Percentiles rank a stretch among this genome's conserved stretches.
These are phyloP conservation scores for Macrosteles quadrilineatus DNA, from an alignment of 1,140 invertebrate genomes.

Conservation along the genomic window DNA sequence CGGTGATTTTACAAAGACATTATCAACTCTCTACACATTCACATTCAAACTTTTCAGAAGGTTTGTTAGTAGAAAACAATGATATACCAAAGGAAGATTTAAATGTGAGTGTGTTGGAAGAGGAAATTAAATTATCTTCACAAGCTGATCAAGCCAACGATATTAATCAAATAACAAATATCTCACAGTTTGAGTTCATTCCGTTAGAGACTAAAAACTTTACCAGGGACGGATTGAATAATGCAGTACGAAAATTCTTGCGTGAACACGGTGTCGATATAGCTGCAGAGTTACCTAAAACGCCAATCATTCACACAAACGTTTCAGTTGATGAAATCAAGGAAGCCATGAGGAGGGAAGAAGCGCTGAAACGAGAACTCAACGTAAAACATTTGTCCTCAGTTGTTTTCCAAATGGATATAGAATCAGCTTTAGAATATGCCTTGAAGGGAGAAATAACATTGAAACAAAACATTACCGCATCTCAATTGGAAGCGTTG, in stretches of 20 bases:
- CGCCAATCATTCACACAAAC: constrained; percentile 11
- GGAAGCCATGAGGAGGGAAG: constrained; percentile 39
- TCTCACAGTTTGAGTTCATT: too few relatives aligned
- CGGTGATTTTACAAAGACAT: not conserved
- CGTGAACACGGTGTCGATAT: constrained; percentile 49
- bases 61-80: too few relatives aligned
- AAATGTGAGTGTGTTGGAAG: too few relatives aligned
- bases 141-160: too few relatives aligned
- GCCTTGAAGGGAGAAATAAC: constrained; percentile 80
- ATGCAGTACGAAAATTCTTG: constrained; percentile 53
- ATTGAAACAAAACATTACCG: constrained; percentile 64
- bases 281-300: constrained; percentile 29
- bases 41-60: too few relatives aligned
- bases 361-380: constrained; percentile 43
- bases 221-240: constrained; percentile 37
- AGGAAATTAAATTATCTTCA: too few relatives aligned
- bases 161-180: too few relatives aligned
- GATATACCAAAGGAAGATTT: too few relatives aligned
- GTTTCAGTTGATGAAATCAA: constrained; percentile 24
- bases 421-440: constrained; percentile 81
- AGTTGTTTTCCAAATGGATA: constrained; percentile 76
- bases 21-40: not conserved
- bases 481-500: constrained; percentile 69
- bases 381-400: constrained; percentile 51
- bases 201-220: not conserved